These are phyloP conservation scores for Drosophila aff. DNA, from an alignment of 1,140 invertebrate species.

Conservation along the genomic window DNA sequence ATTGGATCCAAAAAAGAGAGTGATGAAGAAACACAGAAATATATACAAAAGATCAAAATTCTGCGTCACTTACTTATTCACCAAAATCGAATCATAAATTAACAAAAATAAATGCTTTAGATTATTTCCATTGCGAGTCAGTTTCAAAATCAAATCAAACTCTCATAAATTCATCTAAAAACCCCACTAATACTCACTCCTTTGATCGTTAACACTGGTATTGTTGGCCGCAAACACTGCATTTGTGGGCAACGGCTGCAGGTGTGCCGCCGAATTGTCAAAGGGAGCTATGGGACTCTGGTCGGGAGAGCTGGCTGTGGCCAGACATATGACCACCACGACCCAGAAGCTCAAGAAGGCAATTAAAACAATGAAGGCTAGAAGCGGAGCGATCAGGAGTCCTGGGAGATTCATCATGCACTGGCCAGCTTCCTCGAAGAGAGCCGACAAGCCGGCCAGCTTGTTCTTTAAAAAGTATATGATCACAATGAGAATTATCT, in stretches of 20 bases:
- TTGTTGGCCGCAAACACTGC: slow-evolving; percentile 46
- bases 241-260: slow-evolving; percentile 44
- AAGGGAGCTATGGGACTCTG: slow-evolving; percentile 79
- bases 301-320: slow-evolving; percentile 86
- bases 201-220: slow-evolving; percentile 33
- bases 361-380: slow-evolving; percentile 92
- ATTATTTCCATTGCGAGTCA: slow-evolving; percentile 15
- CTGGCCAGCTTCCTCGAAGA: slow-evolving; percentile 95
- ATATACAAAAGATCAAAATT: slow-evolving; percentile 25
- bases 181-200: slow-evolving; percentile 52
- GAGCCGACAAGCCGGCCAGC: slow-evolving; percentile 91
- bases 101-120: slow-evolving; percentile 20
- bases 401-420: slow-evolving; percentile 93
- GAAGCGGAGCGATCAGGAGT: slow-evolving; percentile 94
- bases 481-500: slow-evolving; percentile 93
- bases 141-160: background rate
- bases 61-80: slow-evolving; percentile 54
- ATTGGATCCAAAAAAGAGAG: slow-evolving; percentile 4
- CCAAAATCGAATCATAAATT: slow-evolving; percentile 18
- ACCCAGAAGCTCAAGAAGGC: slow-evolving; percentile 95
- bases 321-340: slow-evolving; percentile 90
- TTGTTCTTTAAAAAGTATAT: slow-evolving; percentile 92
- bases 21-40: slow-evolving; percentile 30
- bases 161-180: background rate
- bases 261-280: slow-evolving; percentile 62